Evolutionary conservation across 2,113 vertebrate species (phyloP).

Genomic region (Eira barbara): DNA sequence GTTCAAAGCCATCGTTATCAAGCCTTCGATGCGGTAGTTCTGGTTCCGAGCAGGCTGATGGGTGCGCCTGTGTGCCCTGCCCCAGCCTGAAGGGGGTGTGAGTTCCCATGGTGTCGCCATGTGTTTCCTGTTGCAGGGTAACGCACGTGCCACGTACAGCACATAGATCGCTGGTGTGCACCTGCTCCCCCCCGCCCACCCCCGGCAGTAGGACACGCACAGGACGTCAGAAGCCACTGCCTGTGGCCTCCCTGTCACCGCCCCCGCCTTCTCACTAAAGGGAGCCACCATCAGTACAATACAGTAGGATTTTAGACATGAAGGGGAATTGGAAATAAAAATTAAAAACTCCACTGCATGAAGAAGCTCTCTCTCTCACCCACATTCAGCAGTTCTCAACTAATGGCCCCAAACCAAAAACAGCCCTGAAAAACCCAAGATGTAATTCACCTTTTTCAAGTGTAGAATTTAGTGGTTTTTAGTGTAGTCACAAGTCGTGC

Average conservation of each 20-base stretch:
- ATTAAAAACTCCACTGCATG: background rate
- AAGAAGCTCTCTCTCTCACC: background rate
- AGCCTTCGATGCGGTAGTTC: background rate
- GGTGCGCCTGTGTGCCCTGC: background rate
- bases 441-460: background rate
- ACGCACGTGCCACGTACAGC: accelerated
- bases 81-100: background rate
- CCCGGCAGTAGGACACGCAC: accelerated
- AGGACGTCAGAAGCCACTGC: background rate
- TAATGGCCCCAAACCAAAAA: background rate
- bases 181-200: accelerated
- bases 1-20: background rate
- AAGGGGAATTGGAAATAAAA: background rate
- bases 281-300: background rate
- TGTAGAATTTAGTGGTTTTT: background rate
- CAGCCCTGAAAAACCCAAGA: background rate
- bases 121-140: background rate
- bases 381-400: background rate
- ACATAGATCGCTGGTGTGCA: background rate
- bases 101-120: accelerated
- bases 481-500: background rate
- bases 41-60: background rate
- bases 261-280: background rate
- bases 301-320: background rate
- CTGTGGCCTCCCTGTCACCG: background rate